A percentile compares a stretch with the other conserved stretches of the same genome.
phyloP scores from a whole-genome alignment of 2,797 vertebrate species.

The Lacerta viridis region DNA sequence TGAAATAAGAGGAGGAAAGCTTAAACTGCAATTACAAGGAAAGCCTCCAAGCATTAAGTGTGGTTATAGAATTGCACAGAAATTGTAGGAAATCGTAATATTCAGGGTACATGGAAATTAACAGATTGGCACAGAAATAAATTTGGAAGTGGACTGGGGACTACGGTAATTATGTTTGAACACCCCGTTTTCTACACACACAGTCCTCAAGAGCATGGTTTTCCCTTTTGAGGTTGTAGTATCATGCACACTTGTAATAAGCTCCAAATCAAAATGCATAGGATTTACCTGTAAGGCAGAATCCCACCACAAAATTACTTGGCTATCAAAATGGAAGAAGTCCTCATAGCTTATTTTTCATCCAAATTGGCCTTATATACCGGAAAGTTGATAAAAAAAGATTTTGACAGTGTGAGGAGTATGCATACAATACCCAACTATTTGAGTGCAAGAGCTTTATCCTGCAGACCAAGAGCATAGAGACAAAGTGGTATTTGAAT shows the following conservation, averaged over 20 bases:
- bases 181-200: not conserved
- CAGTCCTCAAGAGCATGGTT: not conserved
- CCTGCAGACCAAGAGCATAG: slow-evolving; percentile 28
- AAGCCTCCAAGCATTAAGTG: too few relatives aligned
- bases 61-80: too few relatives aligned
- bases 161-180: not conserved
- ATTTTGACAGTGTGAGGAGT: not conserved
- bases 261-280: too few relatives aligned
- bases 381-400: not conserved
- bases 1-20: too few relatives aligned
- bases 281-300: not conserved
- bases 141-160: not conserved
- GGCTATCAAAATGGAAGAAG: not conserved
- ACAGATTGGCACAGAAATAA: not conserved
- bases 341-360: not conserved
- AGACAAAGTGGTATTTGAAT: not conserved
- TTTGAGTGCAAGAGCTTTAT: not conserved
- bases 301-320: not conserved
- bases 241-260: not conserved
- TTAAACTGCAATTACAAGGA: too few relatives aligned
- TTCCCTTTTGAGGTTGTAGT: not conserved
- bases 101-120: not conserved
- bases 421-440: not conserved
- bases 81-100: too few relatives aligned
- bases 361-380: not conserved